These are phyloP conservation scores for Dryomyza anilis DNA, from an alignment of 2,888 invertebrate species.

Conservation along the genomic window DNA sequence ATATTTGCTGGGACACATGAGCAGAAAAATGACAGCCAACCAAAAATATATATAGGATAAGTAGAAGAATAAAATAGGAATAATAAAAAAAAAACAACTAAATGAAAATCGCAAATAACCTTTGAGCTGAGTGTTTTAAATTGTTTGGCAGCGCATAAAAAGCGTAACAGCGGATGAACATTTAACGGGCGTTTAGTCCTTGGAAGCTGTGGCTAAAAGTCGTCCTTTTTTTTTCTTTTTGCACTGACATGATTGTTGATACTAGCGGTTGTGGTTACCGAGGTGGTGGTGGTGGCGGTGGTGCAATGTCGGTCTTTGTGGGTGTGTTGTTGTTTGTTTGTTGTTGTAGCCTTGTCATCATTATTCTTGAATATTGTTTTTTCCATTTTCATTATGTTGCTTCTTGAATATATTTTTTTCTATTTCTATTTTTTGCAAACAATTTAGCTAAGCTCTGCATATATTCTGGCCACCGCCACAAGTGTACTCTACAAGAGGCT, in stretches of 20 bases:
- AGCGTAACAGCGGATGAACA: constrained; percentile 44
- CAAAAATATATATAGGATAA: too few relatives aligned
- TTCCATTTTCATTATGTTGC: constrained; percentile 27
- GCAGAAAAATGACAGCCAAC: constrained; percentile 7
- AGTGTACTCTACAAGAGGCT: background rate
- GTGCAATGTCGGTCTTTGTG: background rate
- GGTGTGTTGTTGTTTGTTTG: too few relatives aligned
- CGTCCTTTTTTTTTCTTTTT: too few relatives aligned
- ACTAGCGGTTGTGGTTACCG: too few relatives aligned
- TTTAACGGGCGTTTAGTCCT: constrained; percentile 51
- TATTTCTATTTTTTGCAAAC: constrained; percentile 45
- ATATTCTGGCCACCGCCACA: constrained; percentile 14
- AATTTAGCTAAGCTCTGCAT: constrained; percentile 49
- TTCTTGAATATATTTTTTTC: background rate
- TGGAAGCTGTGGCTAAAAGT: constrained; percentile 33
- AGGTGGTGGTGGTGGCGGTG: constrained; percentile 35
- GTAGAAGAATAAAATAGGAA: too few relatives aligned
- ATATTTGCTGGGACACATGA: constrained; percentile 22
- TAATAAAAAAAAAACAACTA: constrained; percentile 26
- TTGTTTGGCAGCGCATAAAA: constrained; percentile 28
- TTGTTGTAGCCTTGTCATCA: constrained; percentile 56
- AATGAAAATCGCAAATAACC: constrained; percentile 28
- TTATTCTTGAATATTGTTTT: constrained; percentile 56
- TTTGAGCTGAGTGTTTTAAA: constrained; percentile 30
- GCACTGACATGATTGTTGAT: too few relatives aligned